phyloP scores from a whole-genome alignment of 2,888 invertebrate genomes.

The Rhimphoctona megacephalus region DNA sequence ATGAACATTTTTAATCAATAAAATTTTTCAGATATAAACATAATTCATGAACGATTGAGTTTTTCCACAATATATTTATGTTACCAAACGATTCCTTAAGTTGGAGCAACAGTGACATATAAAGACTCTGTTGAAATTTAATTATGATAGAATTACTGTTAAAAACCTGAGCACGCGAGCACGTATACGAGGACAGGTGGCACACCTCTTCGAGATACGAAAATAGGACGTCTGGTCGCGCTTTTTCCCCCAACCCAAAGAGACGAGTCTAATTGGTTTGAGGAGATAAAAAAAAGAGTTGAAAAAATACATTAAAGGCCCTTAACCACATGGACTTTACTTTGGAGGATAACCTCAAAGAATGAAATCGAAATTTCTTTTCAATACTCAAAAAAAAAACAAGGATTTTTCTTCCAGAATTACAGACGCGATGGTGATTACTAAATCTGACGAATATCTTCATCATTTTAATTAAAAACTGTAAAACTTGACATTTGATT shows the following conservation, averaged over 20 bases:
- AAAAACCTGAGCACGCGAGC: conserved; percentile 2
- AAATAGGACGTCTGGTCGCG: conserved; percentile 2
- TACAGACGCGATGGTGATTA: neutral
- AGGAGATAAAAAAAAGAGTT: neutral
- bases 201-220: conserved; percentile 20
- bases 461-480: neutral
- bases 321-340: neutral
- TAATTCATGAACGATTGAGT: neutral
- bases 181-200: conserved; percentile 3
- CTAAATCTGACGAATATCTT: neutral
- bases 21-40: neutral
- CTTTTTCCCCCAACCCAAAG: neutral
- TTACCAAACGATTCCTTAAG: too few relatives aligned
- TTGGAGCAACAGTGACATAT: neutral
- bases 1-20: neutral
- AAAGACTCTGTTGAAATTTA: neutral
- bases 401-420: neutral
- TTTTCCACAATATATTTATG: neutral
- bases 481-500: neutral
- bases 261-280: neutral
- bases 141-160: neutral
- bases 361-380: neutral
- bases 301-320: neutral
- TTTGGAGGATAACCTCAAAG: neutral
- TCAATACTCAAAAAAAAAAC: neutral